These are phyloP conservation scores for Diceros bicornis DNA, from an alignment of 2,797 vertebrate species.

Conservation along the genomic window DNA sequence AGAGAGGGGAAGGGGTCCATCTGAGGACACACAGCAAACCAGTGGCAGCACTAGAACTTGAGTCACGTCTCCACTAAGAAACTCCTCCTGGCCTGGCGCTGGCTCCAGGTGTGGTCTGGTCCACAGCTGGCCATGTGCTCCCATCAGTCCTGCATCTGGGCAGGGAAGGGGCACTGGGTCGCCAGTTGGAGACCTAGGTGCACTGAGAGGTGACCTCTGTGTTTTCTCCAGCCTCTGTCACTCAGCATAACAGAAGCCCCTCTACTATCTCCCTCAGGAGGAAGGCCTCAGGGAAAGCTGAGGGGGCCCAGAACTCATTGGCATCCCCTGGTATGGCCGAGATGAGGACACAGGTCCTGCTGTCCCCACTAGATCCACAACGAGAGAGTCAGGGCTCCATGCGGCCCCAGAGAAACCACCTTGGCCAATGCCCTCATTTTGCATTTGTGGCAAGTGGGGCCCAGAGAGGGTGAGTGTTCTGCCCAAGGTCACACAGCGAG, in stretches of 20 bases:
- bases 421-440: neutral
- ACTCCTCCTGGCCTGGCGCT: neutral
- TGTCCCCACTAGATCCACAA: neutral
- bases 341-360: neutral
- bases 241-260: neutral
- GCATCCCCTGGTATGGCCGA: neutral
- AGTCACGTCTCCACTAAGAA: neutral
- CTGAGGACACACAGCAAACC: neutral
- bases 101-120: neutral
- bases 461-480: neutral
- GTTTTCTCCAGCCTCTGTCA: neutral
- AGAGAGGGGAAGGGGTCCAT: neutral
- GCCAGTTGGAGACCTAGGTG: neutral
- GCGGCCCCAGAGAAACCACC: neutral
- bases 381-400: neutral
- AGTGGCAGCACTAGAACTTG: neutral
- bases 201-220: neutral
- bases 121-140: neutral
- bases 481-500: neutral
- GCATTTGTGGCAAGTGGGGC: neutral
- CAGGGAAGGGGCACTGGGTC: neutral
- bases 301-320: neutral
- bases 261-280: neutral
- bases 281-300: neutral
- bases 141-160: neutral